Evolutionary conservation across 23 tunicate species (phyloP).

Genomic region (Trididemnum clinides): DNA sequence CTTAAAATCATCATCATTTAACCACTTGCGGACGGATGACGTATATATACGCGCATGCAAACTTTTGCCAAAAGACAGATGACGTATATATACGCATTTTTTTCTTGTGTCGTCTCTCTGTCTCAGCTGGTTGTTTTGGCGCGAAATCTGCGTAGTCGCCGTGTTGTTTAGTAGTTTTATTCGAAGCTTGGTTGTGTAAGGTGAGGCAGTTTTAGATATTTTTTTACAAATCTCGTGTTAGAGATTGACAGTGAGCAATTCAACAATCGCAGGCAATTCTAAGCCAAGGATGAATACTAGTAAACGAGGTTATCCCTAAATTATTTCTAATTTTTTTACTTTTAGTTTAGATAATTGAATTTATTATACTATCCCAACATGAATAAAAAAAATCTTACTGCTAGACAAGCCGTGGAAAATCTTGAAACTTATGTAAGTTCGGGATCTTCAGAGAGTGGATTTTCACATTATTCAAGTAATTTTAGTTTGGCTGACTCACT

Average conservation of each 20-base stretch:
- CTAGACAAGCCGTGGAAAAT: constrained; percentile 23
- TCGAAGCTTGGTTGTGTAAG: constrained; percentile 11
- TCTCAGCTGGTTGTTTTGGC: too few species aligned
- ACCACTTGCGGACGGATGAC: too few species aligned
- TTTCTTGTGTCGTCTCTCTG: too few species aligned
- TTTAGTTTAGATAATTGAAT: constrained; percentile 28
- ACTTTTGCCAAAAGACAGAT: too few species aligned
- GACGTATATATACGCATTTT: too few species aligned
- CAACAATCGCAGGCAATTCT: constrained; percentile 33
- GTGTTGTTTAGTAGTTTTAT: constrained; percentile 11
- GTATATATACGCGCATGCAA: too few species aligned
- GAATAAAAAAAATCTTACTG: constrained; percentile 16
- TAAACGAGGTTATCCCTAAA: constrained; percentile 14
- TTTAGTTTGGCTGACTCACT: constrained; percentile 29
- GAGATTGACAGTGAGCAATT: constrained; percentile 37
- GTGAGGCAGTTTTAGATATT: constrained; percentile 16
- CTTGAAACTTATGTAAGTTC: constrained; percentile 28
- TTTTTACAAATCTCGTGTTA: constrained; percentile 22
- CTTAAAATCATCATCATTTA: too few species aligned
- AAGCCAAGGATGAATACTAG: constrained; percentile 33
- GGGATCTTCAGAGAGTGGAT: constrained; percentile 27
- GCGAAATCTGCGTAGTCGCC: too few species aligned
- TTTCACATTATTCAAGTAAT: constrained; percentile 31
- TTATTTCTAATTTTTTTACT: constrained; percentile 30
- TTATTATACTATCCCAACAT: constrained; percentile 27